A percentile compares a stretch with the other conserved stretches of the same genome.
Evolutionary conservation across 2,797 vertebrate species (phyloP).

Genomic region (Octomys mimax): DNA sequence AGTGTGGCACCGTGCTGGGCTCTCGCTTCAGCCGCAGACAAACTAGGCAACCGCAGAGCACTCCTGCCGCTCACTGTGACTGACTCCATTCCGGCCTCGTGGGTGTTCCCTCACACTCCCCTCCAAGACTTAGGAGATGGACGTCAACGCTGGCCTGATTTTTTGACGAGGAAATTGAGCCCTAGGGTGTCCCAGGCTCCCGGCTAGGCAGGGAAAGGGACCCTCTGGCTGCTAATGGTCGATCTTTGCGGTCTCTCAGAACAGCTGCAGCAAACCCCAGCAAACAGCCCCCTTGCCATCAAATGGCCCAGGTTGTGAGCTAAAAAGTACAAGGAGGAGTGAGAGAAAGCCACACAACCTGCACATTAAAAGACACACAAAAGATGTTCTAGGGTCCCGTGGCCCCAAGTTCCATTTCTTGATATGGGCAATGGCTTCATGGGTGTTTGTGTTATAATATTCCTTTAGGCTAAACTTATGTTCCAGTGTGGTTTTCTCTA

Average conservation of each 20-base stretch:
- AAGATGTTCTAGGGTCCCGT: not conserved
- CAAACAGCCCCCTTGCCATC: not conserved
- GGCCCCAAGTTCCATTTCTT: not conserved
- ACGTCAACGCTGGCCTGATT: not conserved
- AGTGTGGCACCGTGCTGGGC: not conserved
- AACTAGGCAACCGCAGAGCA: not conserved
- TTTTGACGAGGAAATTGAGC: not conserved
- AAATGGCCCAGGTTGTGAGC: not conserved
- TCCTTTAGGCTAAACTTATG: not conserved
- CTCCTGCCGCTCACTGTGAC: fast-evolving
- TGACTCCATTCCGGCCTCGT: fast-evolving
- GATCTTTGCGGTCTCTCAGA: not conserved
- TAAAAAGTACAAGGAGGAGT: too few relatives aligned
- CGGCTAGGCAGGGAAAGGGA: fast-evolving
- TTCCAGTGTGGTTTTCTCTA: not conserved
- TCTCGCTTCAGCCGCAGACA: not conserved
- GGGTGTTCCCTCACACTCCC: not conserved
- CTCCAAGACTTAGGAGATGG: fast-evolving
- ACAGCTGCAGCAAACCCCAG: not conserved
- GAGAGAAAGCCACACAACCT: fast-evolving
- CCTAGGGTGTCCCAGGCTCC: not conserved
- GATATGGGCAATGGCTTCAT: not conserved
- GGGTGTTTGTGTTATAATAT: not conserved
- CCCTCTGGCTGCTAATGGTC: not conserved
- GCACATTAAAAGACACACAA: not conserved